Base-by-base conservation (phyloP, 2,113 vertebrate genomes). In the Excalfactoria chinensis region DNA sequence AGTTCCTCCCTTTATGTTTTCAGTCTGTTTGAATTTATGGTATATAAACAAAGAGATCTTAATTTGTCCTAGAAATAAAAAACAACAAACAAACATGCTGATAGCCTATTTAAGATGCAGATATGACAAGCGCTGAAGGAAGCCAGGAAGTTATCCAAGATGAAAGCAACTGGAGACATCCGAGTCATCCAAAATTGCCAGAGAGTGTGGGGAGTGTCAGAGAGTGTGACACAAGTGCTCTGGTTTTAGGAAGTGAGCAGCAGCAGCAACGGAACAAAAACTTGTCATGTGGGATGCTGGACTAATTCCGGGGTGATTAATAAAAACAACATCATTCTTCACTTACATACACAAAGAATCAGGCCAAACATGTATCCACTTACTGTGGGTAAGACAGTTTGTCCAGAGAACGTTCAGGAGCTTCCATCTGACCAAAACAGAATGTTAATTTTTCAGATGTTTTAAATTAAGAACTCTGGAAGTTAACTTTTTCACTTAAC, bases 391-490 rank as follows among this genome's bases (percentile, higher is more conserved):
- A 43, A 87, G 34, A n/a, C 18, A 63, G 35, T 40, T 76, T 73
- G 78, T 87, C 34, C 74, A 55, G 68, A 87, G 43, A 85, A 46
- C 10, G 82, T 73, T 32, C 37, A 89, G 37, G 41, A 5, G 0
- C 34, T 70, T 67, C 41, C 19, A 68, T 89, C 26, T 90, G 75
- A 85, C 28, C 51, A 87, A 76, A 80, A 12, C 13, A 40, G 78
- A 87, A 85, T 26, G 20, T 23, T 83, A 87, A 73, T 63, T 89
- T 82, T 93, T 91, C 82, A 93, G 56, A 91, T 84, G 72, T 88
- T 91, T 94, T 89, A 91, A 93, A 87, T 93, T 89, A 94, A 80
- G 84, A 72, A 55, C 40, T 76, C 7, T 94, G 73, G 55, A 86
- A 94, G 71, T 77, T 80, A 83, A 86, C 68, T 93, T 95, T 95